Evolutionary conservation across 2,797 vertebrate genomes (phyloP), one percentile per base, ranked within the genome.

Genomic region (Intellagama lesueurii): DNA sequence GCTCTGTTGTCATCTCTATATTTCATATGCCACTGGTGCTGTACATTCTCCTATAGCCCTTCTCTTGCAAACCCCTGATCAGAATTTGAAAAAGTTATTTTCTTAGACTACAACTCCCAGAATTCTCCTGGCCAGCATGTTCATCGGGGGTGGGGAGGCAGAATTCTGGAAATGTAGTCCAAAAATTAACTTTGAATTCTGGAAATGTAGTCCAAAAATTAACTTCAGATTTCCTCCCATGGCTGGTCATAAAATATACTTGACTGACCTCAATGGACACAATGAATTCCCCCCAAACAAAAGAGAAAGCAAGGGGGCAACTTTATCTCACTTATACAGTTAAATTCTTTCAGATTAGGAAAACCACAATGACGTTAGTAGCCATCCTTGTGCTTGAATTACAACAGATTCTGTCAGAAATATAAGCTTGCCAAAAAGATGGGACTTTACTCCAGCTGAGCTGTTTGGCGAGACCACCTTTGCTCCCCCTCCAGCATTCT

Each of bases 301-400:
- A 47, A 3, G 26, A 30, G 11, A 35, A 7, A 30, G 56, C 30
- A 85, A 73, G 16, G 91, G 24, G 12, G 90, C 77, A 91, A 90
- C 86, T 2, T 0, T 90, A 3, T 52, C 19, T 81, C 66, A 83
- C 1, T 7, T 8, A 68, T 7, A 44, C 88, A 93, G 60, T 44
- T 68, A 87, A 8, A 40, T 26, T 73, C 84, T 49, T 77, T 60
- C 66, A 72, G 64, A 70, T 47, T 28, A n/a, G 85, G 60, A 26
- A 64, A 89, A 77, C 9, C 32, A 26, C 26, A 32, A 11, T 47
- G 30, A 80, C n/a, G 69, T 76, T 49, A 52, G 40, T 44, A 66
- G 28, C 35, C n/a, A 73, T 73, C 19, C 30, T 52, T 73, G 60
- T 44, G 5, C 44, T 28, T 90, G 77, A 87, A 76, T 47, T 14